Percentiles rank a stretch among this genome's conserved stretches.
Evolutionary conservation across 2,113 vertebrate genomes (phyloP).

Genomic region (Tichodroma muraria): DNA sequence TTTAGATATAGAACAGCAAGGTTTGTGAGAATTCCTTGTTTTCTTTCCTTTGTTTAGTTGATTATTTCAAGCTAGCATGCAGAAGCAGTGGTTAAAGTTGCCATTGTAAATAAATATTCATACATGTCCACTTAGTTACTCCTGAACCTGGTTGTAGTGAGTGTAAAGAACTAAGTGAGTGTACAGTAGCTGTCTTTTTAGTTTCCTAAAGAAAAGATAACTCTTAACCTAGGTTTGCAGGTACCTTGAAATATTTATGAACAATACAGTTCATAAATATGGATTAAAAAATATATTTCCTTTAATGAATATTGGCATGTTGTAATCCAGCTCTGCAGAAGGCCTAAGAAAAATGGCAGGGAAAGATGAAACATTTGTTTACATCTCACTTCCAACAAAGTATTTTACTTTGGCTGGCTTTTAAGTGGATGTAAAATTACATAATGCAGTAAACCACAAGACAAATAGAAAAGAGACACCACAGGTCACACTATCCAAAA

Average conservation of each 20-base stretch:
- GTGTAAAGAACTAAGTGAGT: not conserved
- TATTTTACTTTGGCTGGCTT: slow-evolving; percentile 68
- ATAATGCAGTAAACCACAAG: slow-evolving; percentile 61
- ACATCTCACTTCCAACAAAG: slow-evolving; percentile 58
- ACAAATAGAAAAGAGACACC: slow-evolving; percentile 44
- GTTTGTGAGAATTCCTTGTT: slow-evolving; percentile 16
- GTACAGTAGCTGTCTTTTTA: slow-evolving; percentile 35
- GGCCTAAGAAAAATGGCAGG: slow-evolving; percentile 54
- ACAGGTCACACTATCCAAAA: slow-evolving; percentile 33
- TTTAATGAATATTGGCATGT: slow-evolving; percentile 54
- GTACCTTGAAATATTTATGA: slow-evolving; percentile 69
- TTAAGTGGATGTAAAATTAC: slow-evolving; percentile 52
- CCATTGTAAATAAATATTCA: slow-evolving; percentile 52
- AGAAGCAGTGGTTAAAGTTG: slow-evolving; percentile 24
- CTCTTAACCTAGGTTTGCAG: slow-evolving; percentile 64
- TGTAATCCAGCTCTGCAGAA: slow-evolving; percentile 43
- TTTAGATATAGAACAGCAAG: not conserved
- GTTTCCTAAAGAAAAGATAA: slow-evolving; percentile 48
- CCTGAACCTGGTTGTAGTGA: not conserved
- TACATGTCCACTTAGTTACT: slow-evolving; percentile 22
- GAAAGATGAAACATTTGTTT: slow-evolving; percentile 65
- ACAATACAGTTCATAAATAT: slow-evolving; percentile 63
- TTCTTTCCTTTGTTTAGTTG: slow-evolving; percentile 39
- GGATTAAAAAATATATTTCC: slow-evolving; percentile 61
- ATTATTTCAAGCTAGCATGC: slow-evolving; percentile 16